Conservation (phyloP, 1,140 invertebrate species). For the Polypedilum pembai region DNA sequence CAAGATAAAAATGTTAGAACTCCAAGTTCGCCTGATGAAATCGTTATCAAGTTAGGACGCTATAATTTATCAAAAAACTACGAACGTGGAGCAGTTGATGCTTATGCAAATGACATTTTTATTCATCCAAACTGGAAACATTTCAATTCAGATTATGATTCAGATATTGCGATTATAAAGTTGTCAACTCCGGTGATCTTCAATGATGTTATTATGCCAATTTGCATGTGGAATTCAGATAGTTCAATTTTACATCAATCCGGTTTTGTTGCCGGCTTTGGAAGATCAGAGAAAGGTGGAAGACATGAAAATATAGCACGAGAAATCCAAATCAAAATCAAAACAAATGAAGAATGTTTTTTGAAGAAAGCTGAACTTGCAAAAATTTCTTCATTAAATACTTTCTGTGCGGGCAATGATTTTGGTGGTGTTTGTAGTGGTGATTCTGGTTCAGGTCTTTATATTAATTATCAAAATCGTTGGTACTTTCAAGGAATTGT, state of each 20-base stretch:
- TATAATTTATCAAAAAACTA: not conserved
- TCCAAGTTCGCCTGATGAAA: not conserved
- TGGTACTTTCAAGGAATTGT: conserved; percentile 1
- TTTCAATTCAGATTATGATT: not conserved
- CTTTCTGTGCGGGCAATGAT: not conserved
- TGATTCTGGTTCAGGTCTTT: not conserved
- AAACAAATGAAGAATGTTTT: not conserved
- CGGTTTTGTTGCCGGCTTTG: not conserved
- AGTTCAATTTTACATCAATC: not conserved
- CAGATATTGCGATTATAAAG: not conserved
- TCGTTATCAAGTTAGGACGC: not conserved
- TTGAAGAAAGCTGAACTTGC: not conserved
- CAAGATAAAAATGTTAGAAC: not conserved
- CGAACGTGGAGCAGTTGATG: not conserved
- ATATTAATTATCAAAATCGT: not conserved
- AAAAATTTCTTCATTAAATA: not conserved
- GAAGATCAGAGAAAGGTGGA: not conserved
- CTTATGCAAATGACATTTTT: not conserved
- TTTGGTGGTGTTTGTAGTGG: not conserved
- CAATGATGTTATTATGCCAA: not conserved
- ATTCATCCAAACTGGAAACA: conserved; percentile 18
- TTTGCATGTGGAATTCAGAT: not conserved
- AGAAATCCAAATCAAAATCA: not conserved
- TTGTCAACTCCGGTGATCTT: not conserved
- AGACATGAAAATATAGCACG: not conserved